Evolutionary conservation across 2,888 invertebrate genomes (phyloP), one percentile per base, ranked within the genome.

Genomic region (Pheosia tremula): DNA sequence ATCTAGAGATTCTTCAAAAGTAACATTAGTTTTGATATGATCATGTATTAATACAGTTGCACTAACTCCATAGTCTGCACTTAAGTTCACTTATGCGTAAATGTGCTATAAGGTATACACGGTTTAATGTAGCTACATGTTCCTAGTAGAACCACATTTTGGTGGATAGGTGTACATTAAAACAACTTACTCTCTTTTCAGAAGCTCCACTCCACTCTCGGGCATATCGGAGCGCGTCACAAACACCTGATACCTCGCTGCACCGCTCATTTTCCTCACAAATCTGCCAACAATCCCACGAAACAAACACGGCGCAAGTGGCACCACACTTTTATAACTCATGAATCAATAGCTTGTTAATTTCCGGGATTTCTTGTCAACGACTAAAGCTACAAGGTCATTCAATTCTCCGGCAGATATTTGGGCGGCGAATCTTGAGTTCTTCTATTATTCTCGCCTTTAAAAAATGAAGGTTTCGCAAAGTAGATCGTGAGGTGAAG

Each of bases 171-270:
- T 8, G 11, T 43, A 9, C 1, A 10, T 3, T n/a, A n/a, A 47
- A n/a, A 4, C n/a, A 62, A 94, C 95, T 95, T 88, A 96, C 96
- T 94, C 91, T 84, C 95, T 88, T 78, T 91, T 90, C 9, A 97
- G 86, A 60, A 96, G 79, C 57, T 95, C 88, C 53, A 96, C 82
- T 37, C 95, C 96, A 74, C 90, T 86, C 59, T 91, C 80, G 4
- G 96, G 96, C 88, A 96, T 94, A 83, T 95, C 95, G 54, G 92
- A 86, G 13, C 96, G 93, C n/a, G 96, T 95, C 56, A 96, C 87
- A 63, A 95, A 95, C 61, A 97, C 95, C 80, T 94, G 94, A 38
- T 94, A 94, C 80, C 89, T 91, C 47, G 74, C 77, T 58, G 74
- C 64, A 58, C 64, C 72, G 70, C 88, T 88, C 91, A 92, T 93